Evolutionary conservation across 2,888 invertebrate genomes (phyloP).

Genomic region (Celastrina argiolus): DNA sequence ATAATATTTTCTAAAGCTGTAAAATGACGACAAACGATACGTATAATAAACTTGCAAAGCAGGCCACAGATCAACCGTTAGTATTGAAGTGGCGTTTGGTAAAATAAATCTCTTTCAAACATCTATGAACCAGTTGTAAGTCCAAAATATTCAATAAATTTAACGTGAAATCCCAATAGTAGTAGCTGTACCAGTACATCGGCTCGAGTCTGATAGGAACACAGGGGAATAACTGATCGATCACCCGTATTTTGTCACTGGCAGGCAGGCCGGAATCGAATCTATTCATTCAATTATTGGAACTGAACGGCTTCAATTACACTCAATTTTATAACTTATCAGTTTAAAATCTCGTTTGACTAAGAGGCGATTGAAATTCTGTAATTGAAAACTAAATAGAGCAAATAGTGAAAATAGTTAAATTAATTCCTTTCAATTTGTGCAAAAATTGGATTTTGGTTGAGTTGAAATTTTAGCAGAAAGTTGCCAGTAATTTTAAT

Average conservation of each 20-base stretch:
- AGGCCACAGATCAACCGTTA: too few species aligned
- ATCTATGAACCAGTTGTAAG: too few species aligned
- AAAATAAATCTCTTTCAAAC: too few species aligned
- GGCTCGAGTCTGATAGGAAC: slow-evolving; percentile 25
- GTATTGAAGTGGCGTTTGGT: too few species aligned
- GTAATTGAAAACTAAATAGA: slow-evolving; percentile 8
- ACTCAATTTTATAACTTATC: slow-evolving; percentile 17
- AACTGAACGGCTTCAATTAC: slow-evolving; percentile 23
- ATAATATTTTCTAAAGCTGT: too few species aligned
- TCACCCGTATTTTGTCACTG: slow-evolving; percentile 33
- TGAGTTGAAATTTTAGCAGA: background rate
- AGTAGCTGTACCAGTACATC: background rate
- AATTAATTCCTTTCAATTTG: background rate
- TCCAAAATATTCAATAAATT: background rate
- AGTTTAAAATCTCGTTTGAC: slow-evolving; percentile 22
- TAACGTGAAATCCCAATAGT: background rate
- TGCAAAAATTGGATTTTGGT: background rate
- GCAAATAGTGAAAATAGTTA: background rate
- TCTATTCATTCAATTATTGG: slow-evolving; percentile 33
- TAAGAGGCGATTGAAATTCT: background rate
- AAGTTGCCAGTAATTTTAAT: too few species aligned
- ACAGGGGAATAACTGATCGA: slow-evolving; percentile 31
- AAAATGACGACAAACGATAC: too few species aligned
- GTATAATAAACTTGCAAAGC: too few species aligned
- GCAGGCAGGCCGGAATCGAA: slow-evolving; percentile 28